Conservation (phyloP, 2,113 vertebrate species). For the Limanda limanda region DNA sequence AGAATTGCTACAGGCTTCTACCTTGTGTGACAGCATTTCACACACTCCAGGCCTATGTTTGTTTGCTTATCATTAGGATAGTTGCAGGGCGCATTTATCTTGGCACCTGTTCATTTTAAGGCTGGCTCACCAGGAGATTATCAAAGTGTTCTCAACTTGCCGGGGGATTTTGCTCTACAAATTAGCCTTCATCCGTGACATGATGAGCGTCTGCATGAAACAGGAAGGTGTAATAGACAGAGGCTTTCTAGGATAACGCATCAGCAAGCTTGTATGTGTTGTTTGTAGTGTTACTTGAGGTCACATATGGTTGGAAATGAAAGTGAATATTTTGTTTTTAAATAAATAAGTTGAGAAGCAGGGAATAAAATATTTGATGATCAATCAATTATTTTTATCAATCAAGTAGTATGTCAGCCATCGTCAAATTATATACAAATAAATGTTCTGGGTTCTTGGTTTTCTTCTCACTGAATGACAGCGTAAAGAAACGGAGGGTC, state of each 20-base stretch:
- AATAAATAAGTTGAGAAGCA: no score
- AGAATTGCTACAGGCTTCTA: constrained; percentile 22
- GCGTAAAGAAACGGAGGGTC: no score
- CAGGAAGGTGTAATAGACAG: neutral
- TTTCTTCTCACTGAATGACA: no score
- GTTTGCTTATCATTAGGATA: constrained; percentile 43
- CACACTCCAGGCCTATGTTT: constrained; percentile 9
- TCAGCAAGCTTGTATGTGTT: neutral
- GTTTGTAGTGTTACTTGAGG: neutral
- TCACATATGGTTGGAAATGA: neutral
- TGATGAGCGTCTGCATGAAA: constrained; percentile 19
- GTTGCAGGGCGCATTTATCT: constrained; percentile 38
- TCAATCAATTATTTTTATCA: no score
- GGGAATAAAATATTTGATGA: no score
- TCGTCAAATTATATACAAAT: no score
- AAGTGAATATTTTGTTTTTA: no score
- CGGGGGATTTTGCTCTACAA: constrained; percentile 37
- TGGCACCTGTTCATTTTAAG: constrained; percentile 46
- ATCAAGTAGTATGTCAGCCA: no score
- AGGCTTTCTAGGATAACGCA: neutral
- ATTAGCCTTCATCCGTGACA: constrained; percentile 32
- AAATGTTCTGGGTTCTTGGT: no score
- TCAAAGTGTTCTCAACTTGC: constrained; percentile 16
- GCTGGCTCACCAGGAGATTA: constrained; percentile 39
- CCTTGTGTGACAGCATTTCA: constrained; percentile 6